Evolutionary conservation across 92 coral and sea anemone species (phyloP).

Genomic region (Zoanthus gigantus): DNA sequence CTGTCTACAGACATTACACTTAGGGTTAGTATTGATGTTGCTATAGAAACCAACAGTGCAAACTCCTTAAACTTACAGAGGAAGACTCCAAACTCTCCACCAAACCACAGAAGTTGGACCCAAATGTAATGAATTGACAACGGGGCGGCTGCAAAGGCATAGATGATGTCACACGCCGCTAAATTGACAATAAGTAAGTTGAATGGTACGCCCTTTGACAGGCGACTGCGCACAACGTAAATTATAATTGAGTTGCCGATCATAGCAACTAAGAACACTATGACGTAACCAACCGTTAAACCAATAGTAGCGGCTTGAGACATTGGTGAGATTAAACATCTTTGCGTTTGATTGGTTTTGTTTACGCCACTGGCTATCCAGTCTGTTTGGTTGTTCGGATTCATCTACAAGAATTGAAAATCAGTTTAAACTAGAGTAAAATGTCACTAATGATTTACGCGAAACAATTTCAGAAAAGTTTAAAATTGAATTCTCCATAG

Average conservation of each 20-base stretch:
- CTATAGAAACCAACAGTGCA: conserved; percentile 34
- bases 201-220: conserved; percentile 39
- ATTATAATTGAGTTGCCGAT: conserved; percentile 40
- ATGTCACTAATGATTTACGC: no score
- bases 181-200: conserved; percentile 42
- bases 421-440: background rate
- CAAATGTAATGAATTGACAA: conserved; percentile 25
- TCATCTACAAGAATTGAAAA: conserved; percentile 13
- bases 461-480: no score
- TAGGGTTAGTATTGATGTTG: conserved; percentile 33
- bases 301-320: conserved; percentile 8
- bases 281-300: conserved; percentile 29
- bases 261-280: conserved; percentile 20
- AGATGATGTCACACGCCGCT: conserved; percentile 44
- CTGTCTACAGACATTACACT: conserved; percentile 46
- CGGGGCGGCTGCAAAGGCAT: conserved; percentile 41
- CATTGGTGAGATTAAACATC: conserved; percentile 2
- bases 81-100: conserved; percentile 41
- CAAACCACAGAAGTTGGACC: conserved; percentile 22
- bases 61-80: conserved; percentile 43
- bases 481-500: no score
- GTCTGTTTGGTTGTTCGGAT: background rate
- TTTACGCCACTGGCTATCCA: background rate
- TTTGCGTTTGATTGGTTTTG: conserved; percentile 7
- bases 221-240: conserved; percentile 31